Base-by-base conservation (phyloP, 1,140 invertebrate genomes). In the Papilio polytes region DNA sequence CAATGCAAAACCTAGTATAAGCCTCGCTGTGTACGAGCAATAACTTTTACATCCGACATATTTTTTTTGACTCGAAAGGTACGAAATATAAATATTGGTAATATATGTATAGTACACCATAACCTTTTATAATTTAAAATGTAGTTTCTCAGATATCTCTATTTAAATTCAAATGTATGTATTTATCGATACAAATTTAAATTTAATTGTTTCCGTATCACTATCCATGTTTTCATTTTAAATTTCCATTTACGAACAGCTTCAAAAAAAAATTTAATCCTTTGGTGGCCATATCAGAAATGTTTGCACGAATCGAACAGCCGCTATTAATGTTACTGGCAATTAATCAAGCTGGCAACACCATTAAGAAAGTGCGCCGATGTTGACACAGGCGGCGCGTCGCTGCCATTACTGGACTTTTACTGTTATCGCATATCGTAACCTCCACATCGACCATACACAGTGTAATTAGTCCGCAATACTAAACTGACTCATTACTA, bases 361-460 rank as follows among this genome's bases (percentile, higher is more conserved):
- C 89, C 85, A 90, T 92, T 91, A 89, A 87, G 83, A 81, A 82
- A 84, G 85, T 81, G 81, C 86, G 87, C 86, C 88, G 86, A 85
- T 91, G 90, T 93, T 92, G 91, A 92, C 89, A 91, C 88, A 89
- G 82, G 85, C 86, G 84, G 84, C 88, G 84, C 88, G 90, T 87
- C 85, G 84, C 63, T 66, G 87, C 88, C 89, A 90, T 93, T 92
- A 94, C 86, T 85, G 82, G 82, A 90, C 85, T 94, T 93, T 94
- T 93, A 94, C 90, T 93, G 89, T 93, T 94, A 94, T 94, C 90
- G 87, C 87, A 86, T 90, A 92, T 92, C 91, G 91, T 93, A 92
- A 93, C 87, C 83, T 81, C 77, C 81, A 79, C 81, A 85, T 82
- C 82, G 85, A 82, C 85, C 87, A 85, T 85, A 83, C 85, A 86